A percentile compares a stretch with the other conserved stretches of the same genome.
These are phyloP conservation scores for Scolopax rusticola DNA, from an alignment of 2,797 vertebrate genomes.

Conservation along the genomic window DNA sequence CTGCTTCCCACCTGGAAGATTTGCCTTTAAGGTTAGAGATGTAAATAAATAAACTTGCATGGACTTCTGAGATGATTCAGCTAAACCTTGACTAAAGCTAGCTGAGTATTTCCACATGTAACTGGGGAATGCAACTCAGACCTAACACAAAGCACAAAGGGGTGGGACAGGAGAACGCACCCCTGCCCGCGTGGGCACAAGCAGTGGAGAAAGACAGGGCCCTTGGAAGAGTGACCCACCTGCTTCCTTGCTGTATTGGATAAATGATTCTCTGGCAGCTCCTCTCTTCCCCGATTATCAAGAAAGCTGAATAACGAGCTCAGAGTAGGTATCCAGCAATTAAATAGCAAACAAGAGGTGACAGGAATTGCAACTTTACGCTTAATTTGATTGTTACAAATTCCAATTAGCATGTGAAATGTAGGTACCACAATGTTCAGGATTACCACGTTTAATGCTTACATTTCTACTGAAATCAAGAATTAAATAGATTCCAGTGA, in stretches of 20 bases:
- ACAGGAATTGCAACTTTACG: constrained; percentile 38
- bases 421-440: constrained; percentile 1
- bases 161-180: neutral
- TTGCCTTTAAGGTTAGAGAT: neutral
- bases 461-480: constrained; percentile 1
- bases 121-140: neutral
- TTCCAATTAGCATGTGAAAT: constrained; percentile 44
- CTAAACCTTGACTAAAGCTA: neutral
- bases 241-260: neutral
- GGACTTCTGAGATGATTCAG: neutral
- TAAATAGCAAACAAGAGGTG: constrained; percentile 51
- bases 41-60: neutral
- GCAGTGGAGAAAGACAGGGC: neutral
- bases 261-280: neutral
- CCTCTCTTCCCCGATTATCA: constrained; percentile 26
- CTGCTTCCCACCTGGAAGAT: neutral
- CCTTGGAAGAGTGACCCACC: neutral
- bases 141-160: neutral
- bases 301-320: constrained; percentile 19
- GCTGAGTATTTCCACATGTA: neutral
- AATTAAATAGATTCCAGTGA: neutral
- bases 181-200: neutral
- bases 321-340: constrained; percentile 22
- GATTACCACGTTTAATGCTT: constrained; percentile 28
- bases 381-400: constrained; percentile 32